phyloP scores from a whole-genome alignment of 1,140 invertebrate genomes.

The Rhopalosiphum maidis region DNA sequence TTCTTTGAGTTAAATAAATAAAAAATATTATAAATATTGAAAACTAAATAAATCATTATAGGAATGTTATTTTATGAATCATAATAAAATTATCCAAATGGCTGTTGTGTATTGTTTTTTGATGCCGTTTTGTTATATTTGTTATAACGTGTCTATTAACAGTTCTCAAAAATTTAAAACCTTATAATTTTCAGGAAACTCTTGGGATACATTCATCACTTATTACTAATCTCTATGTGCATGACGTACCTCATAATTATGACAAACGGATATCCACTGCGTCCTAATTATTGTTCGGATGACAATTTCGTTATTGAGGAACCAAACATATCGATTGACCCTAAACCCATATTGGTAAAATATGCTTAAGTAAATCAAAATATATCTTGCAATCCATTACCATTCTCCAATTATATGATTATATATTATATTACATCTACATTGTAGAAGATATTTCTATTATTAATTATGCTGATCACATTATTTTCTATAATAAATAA shows the following conservation, averaged over 20 bases:
- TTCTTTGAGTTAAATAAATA: no score
- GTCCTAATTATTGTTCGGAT: neutral
- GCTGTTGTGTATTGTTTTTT: neutral
- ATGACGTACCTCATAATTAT: neutral
- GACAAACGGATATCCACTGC: neutral
- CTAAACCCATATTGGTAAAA: neutral
- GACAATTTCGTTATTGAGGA: neutral
- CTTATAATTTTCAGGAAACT: constrained; percentile 5
- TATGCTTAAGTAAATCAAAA: neutral
- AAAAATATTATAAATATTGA: no score
- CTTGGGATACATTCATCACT: neutral
- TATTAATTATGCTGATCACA: neutral
- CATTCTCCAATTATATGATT: neutral
- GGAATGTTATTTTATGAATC: neutral
- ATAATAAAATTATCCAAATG: neutral
- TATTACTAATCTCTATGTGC: neutral
- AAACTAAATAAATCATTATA: no score
- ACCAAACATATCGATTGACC: neutral
- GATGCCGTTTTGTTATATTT: no score
- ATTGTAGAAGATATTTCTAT: neutral
- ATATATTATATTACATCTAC: neutral
- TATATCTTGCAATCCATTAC: neutral
- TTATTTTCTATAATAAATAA: neutral
- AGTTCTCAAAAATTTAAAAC: neutral
- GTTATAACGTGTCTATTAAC: neutral